Evolutionary conservation across 1,140 invertebrate species (phyloP).

Genomic region (Ceratina australensis): DNA sequence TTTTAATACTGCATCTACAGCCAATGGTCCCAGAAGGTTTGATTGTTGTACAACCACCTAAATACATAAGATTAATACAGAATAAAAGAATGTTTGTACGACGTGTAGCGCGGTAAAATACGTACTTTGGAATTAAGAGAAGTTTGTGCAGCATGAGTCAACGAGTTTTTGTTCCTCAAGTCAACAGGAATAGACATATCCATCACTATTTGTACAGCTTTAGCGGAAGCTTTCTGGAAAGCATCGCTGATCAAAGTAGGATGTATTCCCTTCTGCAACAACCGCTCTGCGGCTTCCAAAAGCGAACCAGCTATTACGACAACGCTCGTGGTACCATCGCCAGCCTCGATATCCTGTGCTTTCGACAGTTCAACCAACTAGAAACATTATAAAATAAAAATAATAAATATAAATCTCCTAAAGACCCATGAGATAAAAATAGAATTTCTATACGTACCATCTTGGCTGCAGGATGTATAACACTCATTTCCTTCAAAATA

Average conservation of each 20-base stretch:
- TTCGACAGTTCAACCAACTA: slow-evolving; percentile 98
- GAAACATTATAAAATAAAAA: slow-evolving; percentile 64
- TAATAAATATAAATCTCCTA: slow-evolving; percentile 1
- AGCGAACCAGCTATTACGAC: slow-evolving; percentile 97
- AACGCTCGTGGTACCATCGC: slow-evolving; percentile 99
- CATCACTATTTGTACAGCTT: slow-evolving; percentile 92
- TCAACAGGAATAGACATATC: slow-evolving; percentile 93
- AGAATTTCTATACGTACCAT: slow-evolving; percentile 86
- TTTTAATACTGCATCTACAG: slow-evolving; percentile 97
- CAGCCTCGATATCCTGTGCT: slow-evolving; percentile 99
- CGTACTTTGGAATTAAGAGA: slow-evolving; percentile 97
- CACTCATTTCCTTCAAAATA: slow-evolving; percentile 99
- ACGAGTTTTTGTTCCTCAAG: slow-evolving; percentile 90
- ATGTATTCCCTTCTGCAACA: slow-evolving; percentile 97
- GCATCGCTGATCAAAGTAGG: slow-evolving; percentile 98
- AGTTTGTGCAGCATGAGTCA: slow-evolving; percentile 97
- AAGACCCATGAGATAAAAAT: not conserved
- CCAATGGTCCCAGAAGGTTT: slow-evolving; percentile 95
- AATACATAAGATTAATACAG: slow-evolving; percentile 41
- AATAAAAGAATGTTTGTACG: not conserved
- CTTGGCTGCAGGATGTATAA: slow-evolving; percentile 99
- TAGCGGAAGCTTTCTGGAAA: slow-evolving; percentile 93
- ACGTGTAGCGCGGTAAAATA: not conserved
- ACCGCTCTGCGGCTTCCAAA: slow-evolving; percentile 95
- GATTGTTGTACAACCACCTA: slow-evolving; percentile 98